Base-by-base conservation (phyloP, 2,888 invertebrate species). In the Coenonympha arcania region DNA sequence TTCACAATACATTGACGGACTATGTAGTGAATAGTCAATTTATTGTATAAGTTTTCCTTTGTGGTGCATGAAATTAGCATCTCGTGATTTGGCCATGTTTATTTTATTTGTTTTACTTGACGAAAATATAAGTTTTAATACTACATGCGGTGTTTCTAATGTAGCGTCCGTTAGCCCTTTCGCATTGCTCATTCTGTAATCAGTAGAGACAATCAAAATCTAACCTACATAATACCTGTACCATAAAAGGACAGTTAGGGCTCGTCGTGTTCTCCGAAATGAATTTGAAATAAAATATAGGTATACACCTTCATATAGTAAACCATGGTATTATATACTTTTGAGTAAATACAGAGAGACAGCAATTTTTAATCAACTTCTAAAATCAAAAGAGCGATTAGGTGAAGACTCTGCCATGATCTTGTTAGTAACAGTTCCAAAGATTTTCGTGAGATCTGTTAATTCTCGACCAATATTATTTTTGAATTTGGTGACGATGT, bases 151-250 rank as follows among this genome's bases (percentile, higher is more conserved):
- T n/a, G n/a, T 33, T 33, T 33, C 31, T 33, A 33, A n/a, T n/a
- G n/a, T 33, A 16, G 31, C 31, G 16, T 33, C 31, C 6, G 31
- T 33, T 33, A 33, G 16, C 31, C 31, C 16, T 33, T 33, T 33
- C 16, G 31, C 31, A 6, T 6, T 16, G 16, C 31, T 33, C 16
- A 19, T 11, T 11, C 36, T 11, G 19, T 36, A 36, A 36, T 36
- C 36, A 36, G 20, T 19, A 18, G 4, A 36, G 36, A 19, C 20
- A 36, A 36, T 36, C 36, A 36, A 36, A 36, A 36, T 36, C 36
- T 36, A 36, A 36, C 36, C 36, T 11, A 36, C 19, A 20, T 36
- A 33, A 33, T 33, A 20, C 20, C 36, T 36, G 19, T 6, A 19
- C 36, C 20, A 19, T 36, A 36, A 36, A 36, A 36, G 36, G 20